Base-by-base conservation (phyloP, 1,140 invertebrate species). In the Bombus polaris region DNA sequence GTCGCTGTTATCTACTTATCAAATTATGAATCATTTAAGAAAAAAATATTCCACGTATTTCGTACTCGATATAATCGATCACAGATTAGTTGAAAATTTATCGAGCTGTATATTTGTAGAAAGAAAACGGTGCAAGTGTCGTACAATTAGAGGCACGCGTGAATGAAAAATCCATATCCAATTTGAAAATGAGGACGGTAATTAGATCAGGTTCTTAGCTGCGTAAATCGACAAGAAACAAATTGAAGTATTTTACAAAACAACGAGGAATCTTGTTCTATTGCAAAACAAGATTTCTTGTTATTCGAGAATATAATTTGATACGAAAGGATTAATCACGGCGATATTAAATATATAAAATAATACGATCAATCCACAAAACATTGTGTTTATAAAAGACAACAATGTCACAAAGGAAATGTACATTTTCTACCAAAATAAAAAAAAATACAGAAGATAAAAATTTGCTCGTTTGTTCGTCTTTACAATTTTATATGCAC, bases 151-250 rank as follows among this genome's bases (percentile, higher is more conserved):
- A 32, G 8, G 5, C 10, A 32, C 28, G 25, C 15, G 42, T 32
- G 42, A 44, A n/a, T 73, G 28, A 47, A 22, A 73, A 73, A 73
- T 32, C n/a, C 42, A 32, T 73, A 47, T 73, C 42, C 42, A 73
- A 47, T 73, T 73, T 73, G 9, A 73, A 32, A 73, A 73, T 22
- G 71, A 73, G 71, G n/a, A 32, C 42, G 13, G n/a, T 10, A 44
- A 44, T 73, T 71, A 71, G 28, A 71, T n/a, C 37, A 44, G 13
- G 39, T 22, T 32, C 42, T 73, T 73, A 32, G n/a, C 42, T 8
- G 18, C 3, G 12, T 72, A 39, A 72, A 42, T 72, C 42, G 12
- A 42, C 39, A 8, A 4, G 5, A 22, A 9, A 44, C 15, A 28
- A 44, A 32, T 73, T 32, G n/a, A 73, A 72, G 8, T 6, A 42